These are phyloP conservation scores for Thripadectes ignobilis DNA, from an alignment of 2,797 vertebrate genomes.

Conservation along the genomic window DNA sequence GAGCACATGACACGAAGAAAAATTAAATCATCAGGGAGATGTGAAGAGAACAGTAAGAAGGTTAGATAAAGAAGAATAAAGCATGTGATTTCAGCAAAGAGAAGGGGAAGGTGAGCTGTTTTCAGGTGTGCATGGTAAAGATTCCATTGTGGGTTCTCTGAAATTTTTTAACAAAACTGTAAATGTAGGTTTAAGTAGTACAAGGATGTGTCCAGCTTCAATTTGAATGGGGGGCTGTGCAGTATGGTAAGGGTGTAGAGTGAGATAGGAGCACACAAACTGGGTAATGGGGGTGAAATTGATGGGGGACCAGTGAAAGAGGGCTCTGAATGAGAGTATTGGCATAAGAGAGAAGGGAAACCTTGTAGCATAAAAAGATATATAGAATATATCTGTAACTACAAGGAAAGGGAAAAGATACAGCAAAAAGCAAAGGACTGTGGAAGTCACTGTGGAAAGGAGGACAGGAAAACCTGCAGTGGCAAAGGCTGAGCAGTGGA, in stretches of 20 bases:
- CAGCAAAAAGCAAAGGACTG: neutral
- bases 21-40: neutral
- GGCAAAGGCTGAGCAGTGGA: neutral
- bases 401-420: neutral
- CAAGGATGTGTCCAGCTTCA: neutral
- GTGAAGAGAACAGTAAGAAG: neutral
- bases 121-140: neutral
- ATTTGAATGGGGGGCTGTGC: neutral
- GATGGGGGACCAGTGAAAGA: neutral
- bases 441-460: neutral
- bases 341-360: neutral
- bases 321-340: neutral
- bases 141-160: neutral
- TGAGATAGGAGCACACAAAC: neutral
- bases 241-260: neutral
- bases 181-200: neutral
- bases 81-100: neutral
- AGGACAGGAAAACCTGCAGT: neutral
- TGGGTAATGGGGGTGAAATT: neutral
- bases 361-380: neutral
- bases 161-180: neutral
- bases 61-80: neutral
- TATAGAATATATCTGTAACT: neutral
- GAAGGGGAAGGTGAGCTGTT: neutral
- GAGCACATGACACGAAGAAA: neutral